Conservation (phyloP, 2,113 vertebrate genomes). For the Thymallus thymallus region DNA sequence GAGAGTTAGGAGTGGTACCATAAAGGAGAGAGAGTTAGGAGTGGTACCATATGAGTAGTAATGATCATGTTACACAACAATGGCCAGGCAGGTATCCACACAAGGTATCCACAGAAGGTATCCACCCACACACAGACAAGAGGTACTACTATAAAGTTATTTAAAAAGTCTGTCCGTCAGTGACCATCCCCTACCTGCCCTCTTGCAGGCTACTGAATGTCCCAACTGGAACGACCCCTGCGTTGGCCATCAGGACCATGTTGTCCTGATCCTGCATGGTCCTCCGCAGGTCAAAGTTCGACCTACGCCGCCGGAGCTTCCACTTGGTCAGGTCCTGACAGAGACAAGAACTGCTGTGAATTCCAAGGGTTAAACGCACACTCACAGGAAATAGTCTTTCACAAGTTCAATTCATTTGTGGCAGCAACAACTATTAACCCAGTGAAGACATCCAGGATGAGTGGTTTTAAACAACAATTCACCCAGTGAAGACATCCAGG, state of each 20-base stretch:
- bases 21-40: not conserved
- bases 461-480: too few species aligned
- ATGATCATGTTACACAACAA: not conserved
- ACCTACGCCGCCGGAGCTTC: slow-evolving; percentile 89
- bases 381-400: too few species aligned
- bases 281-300: slow-evolving; percentile 78
- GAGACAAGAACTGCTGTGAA: too few species aligned
- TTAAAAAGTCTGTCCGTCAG: not conserved
- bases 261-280: slow-evolving; percentile 84
- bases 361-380: too few species aligned
- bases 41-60: slow-evolving; percentile 16
- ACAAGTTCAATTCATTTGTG: too few species aligned
- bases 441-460: too few species aligned
- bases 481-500: too few species aligned
- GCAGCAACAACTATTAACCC: too few species aligned
- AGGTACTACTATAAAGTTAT: not conserved
- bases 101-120: not conserved
- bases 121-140: not conserved
- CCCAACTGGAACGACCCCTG: slow-evolving; percentile 62
- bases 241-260: slow-evolving; percentile 73
- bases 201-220: slow-evolving; percentile 67
- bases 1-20: too few species aligned
- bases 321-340: slow-evolving; percentile 89
- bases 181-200: slow-evolving; percentile 73
- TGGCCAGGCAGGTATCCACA: not conserved